Percentiles rank a stretch among this genome's conserved stretches.
Evolutionary conservation across 2,888 invertebrate genomes (phyloP).

Genomic region (Keiferia lycopersicella): DNA sequence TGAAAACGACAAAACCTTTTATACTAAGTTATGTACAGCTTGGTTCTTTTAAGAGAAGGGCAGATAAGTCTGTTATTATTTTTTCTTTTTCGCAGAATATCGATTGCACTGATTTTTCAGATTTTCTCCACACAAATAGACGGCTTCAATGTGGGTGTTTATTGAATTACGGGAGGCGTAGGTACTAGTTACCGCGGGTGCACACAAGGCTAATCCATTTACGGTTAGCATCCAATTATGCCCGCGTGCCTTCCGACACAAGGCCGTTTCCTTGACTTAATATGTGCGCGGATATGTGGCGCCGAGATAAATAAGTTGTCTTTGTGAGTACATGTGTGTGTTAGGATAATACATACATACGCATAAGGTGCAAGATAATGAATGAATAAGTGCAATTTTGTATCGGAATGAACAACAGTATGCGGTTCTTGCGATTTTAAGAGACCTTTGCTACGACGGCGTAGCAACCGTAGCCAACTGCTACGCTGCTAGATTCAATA

Average conservation of each 20-base stretch:
- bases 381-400: background rate
- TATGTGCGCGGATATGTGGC: background rate
- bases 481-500: background rate
- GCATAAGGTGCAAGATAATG: background rate
- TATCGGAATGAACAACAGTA: background rate
- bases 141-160: constrained; percentile 1
- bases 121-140: background rate
- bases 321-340: background rate
- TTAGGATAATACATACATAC: too few species aligned
- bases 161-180: constrained; percentile 24
- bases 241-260: constrained; percentile 21
- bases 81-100: too few species aligned
- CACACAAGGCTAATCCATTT: constrained; percentile 36
- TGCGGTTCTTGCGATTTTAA: background rate
- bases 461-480: background rate
- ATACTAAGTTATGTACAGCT: too few species aligned
- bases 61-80: too few species aligned
- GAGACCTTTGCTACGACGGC: constrained; percentile 3
- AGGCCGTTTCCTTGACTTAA: constrained; percentile 29
- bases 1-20: too few species aligned
- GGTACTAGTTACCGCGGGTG: constrained; percentile 14
- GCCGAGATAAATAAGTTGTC: constrained; percentile 3
- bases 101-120: background rate
- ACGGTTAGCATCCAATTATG: constrained; percentile 36
- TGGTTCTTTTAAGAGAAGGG: too few species aligned